Evolutionary conservation across 2,797 vertebrate genomes (phyloP), one percentile per base, ranked within the genome.

Genomic region (Fundulus diaphanus): DNA sequence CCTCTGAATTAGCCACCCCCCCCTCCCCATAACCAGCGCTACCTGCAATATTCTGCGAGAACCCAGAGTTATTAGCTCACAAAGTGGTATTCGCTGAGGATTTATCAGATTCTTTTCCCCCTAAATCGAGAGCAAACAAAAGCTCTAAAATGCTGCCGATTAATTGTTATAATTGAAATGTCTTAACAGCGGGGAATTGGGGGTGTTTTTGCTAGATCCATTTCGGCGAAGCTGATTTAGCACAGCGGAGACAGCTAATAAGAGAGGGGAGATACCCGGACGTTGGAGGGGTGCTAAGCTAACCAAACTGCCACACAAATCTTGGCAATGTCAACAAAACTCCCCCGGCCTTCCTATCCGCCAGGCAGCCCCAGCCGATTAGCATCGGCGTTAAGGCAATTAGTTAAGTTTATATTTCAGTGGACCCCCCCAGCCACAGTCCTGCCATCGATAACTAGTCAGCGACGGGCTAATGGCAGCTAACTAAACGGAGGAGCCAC

Each of bases 381-480:
- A 66, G 37, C 12, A 27, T 24, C 9, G 24, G 27, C 37, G 65
- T 66, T 54, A 77, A 76, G 5, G 54, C 52, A 76, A 24, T 66
- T 24, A 9, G 57, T 51, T 79, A 24, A 71, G 72, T 86, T 79
- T 73, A 40, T 74, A 37, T 1, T 72, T 51, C 24, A 70, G 70
- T 83, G 82, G 84, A 85, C 88, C 80, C 83, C n/a, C n/a, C n/a
- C 90, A 84, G 88, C 82, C 89, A 90, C 88, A 80, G 78, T 84
- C 40, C 68, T 79, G 80, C 81, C 83, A 87, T 68, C 67, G 72
- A 35, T 31, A 72, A 75, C 71, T 80, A 79, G 83, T 79, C 90
- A 92, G 75, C 78, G 69, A 44, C 73, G 73, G 51, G 90, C 90
- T 91, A 92, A 76, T 79, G 33, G 73, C 73, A 71, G 87, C 90